Base-by-base conservation (phyloP, 1,140 invertebrate species). In the Archegozetes longisetosus region DNA sequence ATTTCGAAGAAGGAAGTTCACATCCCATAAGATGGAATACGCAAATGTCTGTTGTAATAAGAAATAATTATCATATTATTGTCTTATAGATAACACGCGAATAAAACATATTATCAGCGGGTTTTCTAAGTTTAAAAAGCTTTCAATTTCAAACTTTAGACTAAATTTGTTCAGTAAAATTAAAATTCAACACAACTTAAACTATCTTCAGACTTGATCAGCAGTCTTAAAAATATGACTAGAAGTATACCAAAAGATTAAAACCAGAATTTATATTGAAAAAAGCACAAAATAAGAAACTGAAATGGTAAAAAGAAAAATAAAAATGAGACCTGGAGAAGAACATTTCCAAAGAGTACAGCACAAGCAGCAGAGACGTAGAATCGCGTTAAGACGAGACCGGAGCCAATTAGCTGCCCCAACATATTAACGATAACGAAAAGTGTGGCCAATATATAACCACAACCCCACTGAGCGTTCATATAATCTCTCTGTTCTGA, bases 401-500 rank as follows among this genome's bases (percentile, higher is more conserved):
- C 79, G 75, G 91, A 96, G 17, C 90, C 91, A 29, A 88, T 87
- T 25, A 99, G 73, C 75, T 99, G 96, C 3, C 93, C 94, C 60
- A 97, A 61, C 64, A 99, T 79, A 78, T 99, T 99, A 65, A 93
- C 73, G 26, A 96, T 72, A 25, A 92, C 89, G 73, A 96, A 94
- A n/a, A 92, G 57, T 17, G 88, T 88, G 3, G 88, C 89, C 47
- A 97, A 70, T 69, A 96, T 84, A 69, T 82, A 85, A 2, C 95
- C 95, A 77, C 93, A 97, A n/a, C 84, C 82, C 95, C 95, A 99
- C 2, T 89, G 90, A 73, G 88, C 83, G 70, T 95, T 83, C 89
- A 98, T 97, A 70, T 98, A 99, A 69, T 98, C 91, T 29, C 91
- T 78, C 71, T 99, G 96, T 69, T 98, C 92, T 29, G 82, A 81